Conservation (phyloP, 2,113 vertebrate genomes). For the Glaucidium brasilianum region DNA sequence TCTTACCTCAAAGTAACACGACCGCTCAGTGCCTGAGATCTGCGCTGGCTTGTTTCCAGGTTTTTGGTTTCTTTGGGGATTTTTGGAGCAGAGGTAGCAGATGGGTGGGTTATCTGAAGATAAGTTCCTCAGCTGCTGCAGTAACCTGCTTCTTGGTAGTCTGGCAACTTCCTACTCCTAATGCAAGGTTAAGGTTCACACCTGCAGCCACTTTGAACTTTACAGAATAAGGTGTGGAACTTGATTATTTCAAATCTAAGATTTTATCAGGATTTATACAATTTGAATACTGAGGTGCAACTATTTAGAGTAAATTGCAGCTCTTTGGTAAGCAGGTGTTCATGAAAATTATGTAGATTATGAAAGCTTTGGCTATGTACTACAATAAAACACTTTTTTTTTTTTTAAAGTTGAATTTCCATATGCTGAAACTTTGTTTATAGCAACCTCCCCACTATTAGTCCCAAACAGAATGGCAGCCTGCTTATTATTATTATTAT, state of each 20-base stretch:
- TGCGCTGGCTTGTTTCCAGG: not conserved
- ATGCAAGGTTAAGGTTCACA: not conserved
- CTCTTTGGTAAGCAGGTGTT: not conserved
- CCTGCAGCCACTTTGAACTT: rapidly evolving
- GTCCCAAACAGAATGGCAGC: not conserved
- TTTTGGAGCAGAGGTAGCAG: not conserved
- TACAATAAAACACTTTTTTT: not conserved
- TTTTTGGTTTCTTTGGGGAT: not conserved
- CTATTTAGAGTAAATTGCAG: not conserved
- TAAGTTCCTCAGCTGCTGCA: not conserved
- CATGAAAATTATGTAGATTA: not conserved
- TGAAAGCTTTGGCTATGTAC: not conserved
- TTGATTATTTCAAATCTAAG: not conserved
- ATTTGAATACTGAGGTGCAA: not conserved
- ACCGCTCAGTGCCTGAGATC: not conserved
- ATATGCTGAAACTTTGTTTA: not conserved
- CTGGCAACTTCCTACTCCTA: not conserved
- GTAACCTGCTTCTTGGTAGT: not conserved
- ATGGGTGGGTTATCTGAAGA: not conserved
- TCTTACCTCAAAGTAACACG: not conserved
- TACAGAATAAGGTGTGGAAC: not conserved
- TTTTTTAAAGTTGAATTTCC: not conserved
- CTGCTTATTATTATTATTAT: not conserved
- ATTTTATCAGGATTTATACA: not conserved
- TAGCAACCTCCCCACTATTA: not conserved